Conservation (phyloP, 2,797 vertebrate species). For the Hephaestus fuliginosus region DNA sequence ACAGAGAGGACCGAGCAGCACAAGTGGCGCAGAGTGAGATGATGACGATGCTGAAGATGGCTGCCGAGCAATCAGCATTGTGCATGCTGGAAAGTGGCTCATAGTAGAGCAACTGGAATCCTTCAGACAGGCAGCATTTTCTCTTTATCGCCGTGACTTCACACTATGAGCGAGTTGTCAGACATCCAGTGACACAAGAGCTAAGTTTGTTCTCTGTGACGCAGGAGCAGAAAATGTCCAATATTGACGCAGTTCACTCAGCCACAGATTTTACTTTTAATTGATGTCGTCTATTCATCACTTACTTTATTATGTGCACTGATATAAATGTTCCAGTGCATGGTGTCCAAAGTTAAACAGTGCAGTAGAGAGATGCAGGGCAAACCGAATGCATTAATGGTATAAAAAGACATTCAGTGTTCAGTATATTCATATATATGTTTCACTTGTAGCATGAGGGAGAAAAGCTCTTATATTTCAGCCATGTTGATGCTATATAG, state of each 20-base stretch:
- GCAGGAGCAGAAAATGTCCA: not conserved
- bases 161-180: not conserved
- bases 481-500: too few relatives aligned
- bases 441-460: too few relatives aligned
- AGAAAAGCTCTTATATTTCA: too few relatives aligned
- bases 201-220: not conserved
- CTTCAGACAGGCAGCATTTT: not conserved
- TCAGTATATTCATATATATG: too few relatives aligned
- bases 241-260: not conserved
- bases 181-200: not conserved
- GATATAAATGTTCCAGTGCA: not conserved
- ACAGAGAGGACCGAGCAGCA: not conserved
- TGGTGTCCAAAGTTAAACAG: not conserved
- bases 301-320: not conserved
- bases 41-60: constrained; percentile 3
- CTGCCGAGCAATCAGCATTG: not conserved
- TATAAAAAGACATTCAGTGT: too few relatives aligned
- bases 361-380: not conserved
- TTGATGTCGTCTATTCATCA: not conserved
- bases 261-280: not conserved
- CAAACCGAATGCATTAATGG: too few relatives aligned
- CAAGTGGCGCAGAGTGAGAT: not conserved
- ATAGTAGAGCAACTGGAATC: not conserved
- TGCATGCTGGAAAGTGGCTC: constrained; percentile 6
- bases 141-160: not conserved